Base-by-base conservation (phyloP, 2,797 vertebrate species). In the Parotocinclus haroldoi region DNA sequence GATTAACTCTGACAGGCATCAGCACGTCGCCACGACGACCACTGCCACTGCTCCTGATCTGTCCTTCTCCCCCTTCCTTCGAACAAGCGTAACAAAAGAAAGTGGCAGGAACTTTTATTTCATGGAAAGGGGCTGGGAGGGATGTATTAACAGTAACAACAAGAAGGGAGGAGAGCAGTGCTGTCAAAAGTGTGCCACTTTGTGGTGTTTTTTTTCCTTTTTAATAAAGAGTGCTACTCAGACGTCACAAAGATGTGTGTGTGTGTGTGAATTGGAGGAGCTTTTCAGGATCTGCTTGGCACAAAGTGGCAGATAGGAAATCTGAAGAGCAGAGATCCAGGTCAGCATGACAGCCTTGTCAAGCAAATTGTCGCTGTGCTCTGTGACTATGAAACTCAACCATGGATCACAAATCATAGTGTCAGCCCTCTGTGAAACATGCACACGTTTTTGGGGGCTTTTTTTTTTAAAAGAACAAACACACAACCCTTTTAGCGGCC, bases 1-100 rank as follows among this genome's bases (percentile, higher is more conserved):
- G 89, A 91, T 90, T 90, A 89, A 86, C 86, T 82, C 84, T 89
- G 90, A 91, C 89, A 91, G 86, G 84, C 86, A 81, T 89, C 87
- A 87, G 69, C 78, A 69, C 76, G 48, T 86, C 82, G 80, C 86
- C 71, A 78, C 61, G 62, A 74, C 73, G 50, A 73, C 74, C 73
- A 63, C 69, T 54, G 61, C 63, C 50, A 45, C 52, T 54, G 57
- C 69, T 69, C 60, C 74, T 58, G 63, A 76, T 70, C 66, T 38
- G 36, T 49, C 66, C 61, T 50, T 59, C 19, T 51, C 57, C 78
- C 68, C 58, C 76, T 81, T 53, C 54, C 82, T 82, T 83, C 73
- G 82, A 86, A 86, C 86, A 79, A 87, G 86, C 84, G 66, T 79
- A 76, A 86, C 89, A 84, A 87, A 90, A 80, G 77, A 76, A 81